Conservation (phyloP, 1,140 invertebrate species). For the Zeugodacus cucurbitae region DNA sequence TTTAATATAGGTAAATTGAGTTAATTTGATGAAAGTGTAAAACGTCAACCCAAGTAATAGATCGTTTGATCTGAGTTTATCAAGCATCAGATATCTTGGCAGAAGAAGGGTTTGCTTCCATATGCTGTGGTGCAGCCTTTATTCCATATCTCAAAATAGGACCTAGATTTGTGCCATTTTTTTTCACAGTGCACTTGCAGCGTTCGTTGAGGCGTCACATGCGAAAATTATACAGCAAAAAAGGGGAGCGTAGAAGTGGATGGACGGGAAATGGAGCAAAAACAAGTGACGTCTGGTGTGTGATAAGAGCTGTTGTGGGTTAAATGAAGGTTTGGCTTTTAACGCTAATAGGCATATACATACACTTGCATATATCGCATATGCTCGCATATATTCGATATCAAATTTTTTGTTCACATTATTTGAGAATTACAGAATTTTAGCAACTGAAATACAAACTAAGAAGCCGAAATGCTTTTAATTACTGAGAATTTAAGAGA, state of each 20-base stretch:
- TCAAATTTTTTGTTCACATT: background rate
- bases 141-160: no score
- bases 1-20: no score
- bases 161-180: background rate
- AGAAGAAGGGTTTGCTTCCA: no score
- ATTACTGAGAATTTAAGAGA: background rate
- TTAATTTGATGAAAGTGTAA: no score
- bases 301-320: background rate
- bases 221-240: background rate
- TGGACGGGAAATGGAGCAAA: constrained; percentile 16
- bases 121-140: no score
- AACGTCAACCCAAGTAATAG: no score
- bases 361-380: no score
- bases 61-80: no score
- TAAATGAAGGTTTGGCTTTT: background rate
- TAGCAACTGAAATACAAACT: background rate
- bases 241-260: background rate
- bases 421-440: background rate
- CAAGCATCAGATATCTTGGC: no score
- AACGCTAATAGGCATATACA: background rate
- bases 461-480: background rate
- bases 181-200: background rate
- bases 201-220: background rate
- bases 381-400: no score
- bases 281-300: background rate